A percentile compares a stretch with the other conserved stretches of the same genome.
Conservation (phyloP, 2,797 vertebrate genomes). For the Myotis daubentonii region DNA sequence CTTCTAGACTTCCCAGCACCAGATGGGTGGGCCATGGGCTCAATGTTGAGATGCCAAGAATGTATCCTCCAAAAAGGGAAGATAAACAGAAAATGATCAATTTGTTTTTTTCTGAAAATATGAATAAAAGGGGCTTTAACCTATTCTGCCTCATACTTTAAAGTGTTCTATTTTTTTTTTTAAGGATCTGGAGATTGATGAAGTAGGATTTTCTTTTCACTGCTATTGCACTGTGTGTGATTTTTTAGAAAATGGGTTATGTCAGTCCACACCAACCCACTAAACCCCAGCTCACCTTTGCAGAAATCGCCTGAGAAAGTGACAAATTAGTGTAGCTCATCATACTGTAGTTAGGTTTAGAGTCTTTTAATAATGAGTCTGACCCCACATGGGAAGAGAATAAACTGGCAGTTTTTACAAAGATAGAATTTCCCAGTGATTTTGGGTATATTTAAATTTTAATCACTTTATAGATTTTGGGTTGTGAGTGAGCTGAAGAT, state of each 20-base stretch:
- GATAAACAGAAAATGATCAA: slow-evolving; percentile 55
- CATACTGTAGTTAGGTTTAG: slow-evolving; percentile 55
- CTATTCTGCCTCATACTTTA: slow-evolving; percentile 57
- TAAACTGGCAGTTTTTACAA: slow-evolving; percentile 68
- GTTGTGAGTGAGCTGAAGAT: slow-evolving; percentile 41
- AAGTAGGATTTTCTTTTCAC: slow-evolving; percentile 54
- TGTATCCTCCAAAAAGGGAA: background rate
- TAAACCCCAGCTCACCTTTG: slow-evolving; percentile 62
- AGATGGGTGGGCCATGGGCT: background rate
- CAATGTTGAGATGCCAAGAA: background rate
- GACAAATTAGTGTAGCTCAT: slow-evolving; percentile 63
- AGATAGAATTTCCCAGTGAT: slow-evolving; percentile 55
- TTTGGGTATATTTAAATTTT: slow-evolving; percentile 70
- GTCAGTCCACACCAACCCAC: slow-evolving; percentile 51
- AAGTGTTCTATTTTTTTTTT: slow-evolving; percentile 42
- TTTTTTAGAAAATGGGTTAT: slow-evolving; percentile 68
- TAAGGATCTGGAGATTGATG: slow-evolving; percentile 54
- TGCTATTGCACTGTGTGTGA: slow-evolving; percentile 44
- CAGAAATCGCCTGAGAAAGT: slow-evolving; percentile 71
- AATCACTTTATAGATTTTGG: slow-evolving; percentile 60
- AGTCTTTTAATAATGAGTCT: slow-evolving; percentile 53
- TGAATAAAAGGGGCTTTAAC: slow-evolving; percentile 56
- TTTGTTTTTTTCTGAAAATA: slow-evolving; percentile 63
- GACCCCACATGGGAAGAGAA: slow-evolving; percentile 41
- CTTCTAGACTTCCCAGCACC: background rate